Evolutionary conservation across 2,113 vertebrate species (phyloP), one percentile per base, ranked within the genome.

Genomic region (Strix aluco): DNA sequence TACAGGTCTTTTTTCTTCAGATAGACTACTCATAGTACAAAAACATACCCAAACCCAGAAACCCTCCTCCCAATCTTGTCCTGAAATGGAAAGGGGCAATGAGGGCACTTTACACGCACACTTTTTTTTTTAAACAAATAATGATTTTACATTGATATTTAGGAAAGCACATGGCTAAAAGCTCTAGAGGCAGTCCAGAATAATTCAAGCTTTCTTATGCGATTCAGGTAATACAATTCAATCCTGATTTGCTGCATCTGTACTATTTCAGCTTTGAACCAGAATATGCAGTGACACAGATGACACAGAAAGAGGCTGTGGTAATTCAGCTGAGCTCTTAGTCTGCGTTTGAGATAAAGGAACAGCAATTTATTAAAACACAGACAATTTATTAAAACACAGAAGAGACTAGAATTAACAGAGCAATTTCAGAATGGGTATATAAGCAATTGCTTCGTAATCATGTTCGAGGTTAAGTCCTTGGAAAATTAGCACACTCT

Each of bases 331-430:
- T 54, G 30, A 94, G 80, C 80, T 90, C 67, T 81, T 84, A 84
- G 80, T 52, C 75, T 0, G 0, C 4, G 2, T 82, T 61, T 65
- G 58, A 90, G 85, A 92, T 80, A 95, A 92, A 95, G 46, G 46
- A 94, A 79, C 36, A 54, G 57, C 70, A 89, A 89, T 87, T 95
- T 89, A 91, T 80, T 92, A 91, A 89, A 96, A 95, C 62, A 94
- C 32, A 75, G 77, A 95, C 70, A 89, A 89, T 87, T 95, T 89
- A 91, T 80, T 92, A 91, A 89, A 96, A 95, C 62, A 92, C 32
- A 75, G 77, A 95, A 86, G 49, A 91, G 54, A 95, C 30, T 32
- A 52, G 40, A 91, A 63, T 92, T 90, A 95, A 88, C 58, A 73
- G 74, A 95, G 78, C 92, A 92, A 92, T 87, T 94, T 93, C 55